phyloP scores from a whole-genome alignment of 2,888 invertebrate species.

The Dasysyrphus tricinctus region DNA sequence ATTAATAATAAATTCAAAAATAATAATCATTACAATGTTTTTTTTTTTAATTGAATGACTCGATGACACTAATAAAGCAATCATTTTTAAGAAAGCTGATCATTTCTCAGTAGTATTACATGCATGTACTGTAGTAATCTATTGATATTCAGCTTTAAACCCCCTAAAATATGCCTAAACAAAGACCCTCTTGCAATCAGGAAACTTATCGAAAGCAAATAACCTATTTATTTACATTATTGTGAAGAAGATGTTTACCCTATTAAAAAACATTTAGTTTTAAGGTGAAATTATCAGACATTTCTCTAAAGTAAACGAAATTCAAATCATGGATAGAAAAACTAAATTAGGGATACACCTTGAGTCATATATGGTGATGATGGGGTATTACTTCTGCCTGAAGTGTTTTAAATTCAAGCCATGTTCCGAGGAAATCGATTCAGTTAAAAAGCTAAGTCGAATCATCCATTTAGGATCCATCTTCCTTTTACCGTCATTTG shows the following conservation, averaged over 20 bases:
- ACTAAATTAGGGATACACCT: conserved; percentile 14
- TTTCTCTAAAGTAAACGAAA: conserved; percentile 9
- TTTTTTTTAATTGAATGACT: no score
- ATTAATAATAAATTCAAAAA: no score
- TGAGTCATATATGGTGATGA: conserved; percentile 1
- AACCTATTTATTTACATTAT: conserved; percentile 8
- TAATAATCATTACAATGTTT: no score
- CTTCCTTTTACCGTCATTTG: conserved; percentile 4
- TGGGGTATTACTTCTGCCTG: conserved; percentile 4
- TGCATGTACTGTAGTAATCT: neutral
- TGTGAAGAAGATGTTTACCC: neutral
- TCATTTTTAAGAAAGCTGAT: neutral
- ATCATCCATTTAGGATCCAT: conserved; percentile 29
- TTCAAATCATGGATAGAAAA: conserved; percentile 18
- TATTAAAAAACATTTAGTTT: conserved; percentile 12
- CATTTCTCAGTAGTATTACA: neutral
- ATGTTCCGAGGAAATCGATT: conserved; percentile 38
- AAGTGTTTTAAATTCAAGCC: conserved; percentile 41
- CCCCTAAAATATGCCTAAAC: neutral
- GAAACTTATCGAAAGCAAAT: neutral
- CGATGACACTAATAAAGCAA: neutral
- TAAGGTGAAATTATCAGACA: neutral
- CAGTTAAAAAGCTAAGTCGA: conserved; percentile 35
- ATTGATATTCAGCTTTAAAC: neutral
- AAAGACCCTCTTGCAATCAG: neutral